Evolutionary conservation across 2,113 vertebrate species (phyloP), one percentile per base, ranked within the genome.

Genomic region (Sinocyclocheilus anshuiensis): DNA sequence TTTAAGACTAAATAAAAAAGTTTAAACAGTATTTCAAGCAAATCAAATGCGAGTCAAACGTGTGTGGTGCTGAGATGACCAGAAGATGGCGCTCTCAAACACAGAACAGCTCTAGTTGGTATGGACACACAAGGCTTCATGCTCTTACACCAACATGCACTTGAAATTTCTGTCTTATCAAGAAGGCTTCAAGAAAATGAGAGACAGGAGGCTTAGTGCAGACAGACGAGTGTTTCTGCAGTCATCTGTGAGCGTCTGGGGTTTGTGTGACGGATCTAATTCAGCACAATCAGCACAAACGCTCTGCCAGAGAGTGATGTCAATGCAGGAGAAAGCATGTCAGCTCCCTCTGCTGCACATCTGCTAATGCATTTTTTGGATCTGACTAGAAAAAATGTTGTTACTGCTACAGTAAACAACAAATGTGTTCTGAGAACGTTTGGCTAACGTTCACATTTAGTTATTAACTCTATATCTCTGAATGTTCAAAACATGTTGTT

Each of bases 1-100:
- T n/a, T n/a, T 22, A 61, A n/a, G 8, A n/a, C 57, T 61, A n/a
- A n/a, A 4, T n/a, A 61, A 61, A n/a, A n/a, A 61, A 61, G 2
- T 61, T n/a, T 3, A n/a, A n/a, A 8, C 57, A 20, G 16, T 59
- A 22, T 59, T 59, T 59, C 18, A 59, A 59, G 18, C 55, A 20
- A 59, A 57, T 22, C 20, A 22, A 59, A 22, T 59, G 57, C 2
- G 57, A 59, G 18, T 20, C 18, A 22, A 59, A 59, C 55, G 3
- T 72, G 36, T 42, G 9, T 5, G 22, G 9, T 26, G n/a, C 4
- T 36, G 20, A 12, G 24, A 71, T 77, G 50, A 75, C 92, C 92
- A 90, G 87, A 89, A 93, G 92, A 90, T 91, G 92, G 84, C 76
- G 81, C 45, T 80, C 42, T 79, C 50, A 29, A 4, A 36, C 69